Evolutionary conservation across 2,888 invertebrate species (phyloP).

Genomic region (Scaptomyza cyrtandrae): DNA sequence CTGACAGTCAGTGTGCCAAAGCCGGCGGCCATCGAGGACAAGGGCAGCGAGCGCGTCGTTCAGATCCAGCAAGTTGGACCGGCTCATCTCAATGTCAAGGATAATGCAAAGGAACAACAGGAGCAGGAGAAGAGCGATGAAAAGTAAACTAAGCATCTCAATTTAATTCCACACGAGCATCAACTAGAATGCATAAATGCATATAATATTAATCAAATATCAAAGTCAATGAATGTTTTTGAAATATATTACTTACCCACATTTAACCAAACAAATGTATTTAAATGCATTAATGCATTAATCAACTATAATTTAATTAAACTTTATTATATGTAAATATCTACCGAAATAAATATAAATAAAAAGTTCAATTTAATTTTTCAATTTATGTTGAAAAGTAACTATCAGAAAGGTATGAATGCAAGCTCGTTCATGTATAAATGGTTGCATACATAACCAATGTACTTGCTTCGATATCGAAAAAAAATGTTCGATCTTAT

Average conservation of each 20-base stretch:
- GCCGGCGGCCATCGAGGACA: conserved; percentile 75
- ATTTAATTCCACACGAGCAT: background rate
- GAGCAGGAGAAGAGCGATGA: conserved; percentile 41
- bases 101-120: conserved; percentile 57
- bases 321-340: background rate
- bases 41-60: conserved; percentile 85
- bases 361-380: background rate
- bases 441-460: background rate
- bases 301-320: background rate
- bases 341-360: conserved; percentile 13
- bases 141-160: conserved; percentile 32
- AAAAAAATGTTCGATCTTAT: background rate
- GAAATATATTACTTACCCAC: conserved; percentile 11
- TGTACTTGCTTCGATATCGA: background rate
- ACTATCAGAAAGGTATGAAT: no score
- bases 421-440: background rate
- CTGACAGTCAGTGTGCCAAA: conserved; percentile 90
- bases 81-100: conserved; percentile 82
- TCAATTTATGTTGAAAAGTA: background rate
- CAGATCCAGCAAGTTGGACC: conserved; percentile 88
- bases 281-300: background rate
- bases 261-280: background rate
- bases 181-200: conserved; percentile 12
- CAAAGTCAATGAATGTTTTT: conserved; percentile 59
- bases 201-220: conserved; percentile 39